phyloP scores from a whole-genome alignment of 2,113 vertebrate species.

The Oncorhynchus gorbuscha region DNA sequence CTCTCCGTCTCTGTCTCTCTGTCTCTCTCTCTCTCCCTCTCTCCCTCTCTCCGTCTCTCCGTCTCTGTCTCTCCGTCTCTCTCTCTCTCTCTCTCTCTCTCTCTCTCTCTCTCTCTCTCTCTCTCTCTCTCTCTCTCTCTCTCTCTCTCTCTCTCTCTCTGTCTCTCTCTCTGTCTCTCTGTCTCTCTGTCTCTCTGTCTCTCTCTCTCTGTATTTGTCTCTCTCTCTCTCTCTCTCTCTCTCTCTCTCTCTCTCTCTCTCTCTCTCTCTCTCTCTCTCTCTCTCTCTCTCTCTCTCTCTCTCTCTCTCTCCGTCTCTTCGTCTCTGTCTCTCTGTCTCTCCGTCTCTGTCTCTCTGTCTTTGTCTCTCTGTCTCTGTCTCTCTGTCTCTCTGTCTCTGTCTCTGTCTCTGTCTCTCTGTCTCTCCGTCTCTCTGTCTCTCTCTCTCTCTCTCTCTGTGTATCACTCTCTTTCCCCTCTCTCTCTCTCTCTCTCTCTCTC shows the following conservation, averaged over 20 bases:
- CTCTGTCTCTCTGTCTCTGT: not conserved
- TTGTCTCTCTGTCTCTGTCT: too few relatives aligned
- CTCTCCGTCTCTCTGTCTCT: too few relatives aligned
- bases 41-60: not conserved
- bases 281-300: not conserved
- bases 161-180: not conserved
- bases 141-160: not conserved
- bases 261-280: not conserved
- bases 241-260: not conserved
- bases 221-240: not conserved
- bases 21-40: not conserved
- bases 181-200: too few relatives aligned
- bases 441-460: accelerated
- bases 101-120: not conserved
- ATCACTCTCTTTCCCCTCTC: accelerated
- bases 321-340: not conserved
- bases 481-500: too few relatives aligned
- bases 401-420: not conserved
- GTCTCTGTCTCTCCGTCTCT: not conserved
- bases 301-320: not conserved
- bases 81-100: not conserved
- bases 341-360: not conserved
- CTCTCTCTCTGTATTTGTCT: not conserved
- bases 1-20: not conserved
- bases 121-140: not conserved